Percentiles rank a stretch among this genome's conserved stretches.
phyloP scores from a whole-genome alignment of 2,888 invertebrate species.

The Megamerina dolium region DNA sequence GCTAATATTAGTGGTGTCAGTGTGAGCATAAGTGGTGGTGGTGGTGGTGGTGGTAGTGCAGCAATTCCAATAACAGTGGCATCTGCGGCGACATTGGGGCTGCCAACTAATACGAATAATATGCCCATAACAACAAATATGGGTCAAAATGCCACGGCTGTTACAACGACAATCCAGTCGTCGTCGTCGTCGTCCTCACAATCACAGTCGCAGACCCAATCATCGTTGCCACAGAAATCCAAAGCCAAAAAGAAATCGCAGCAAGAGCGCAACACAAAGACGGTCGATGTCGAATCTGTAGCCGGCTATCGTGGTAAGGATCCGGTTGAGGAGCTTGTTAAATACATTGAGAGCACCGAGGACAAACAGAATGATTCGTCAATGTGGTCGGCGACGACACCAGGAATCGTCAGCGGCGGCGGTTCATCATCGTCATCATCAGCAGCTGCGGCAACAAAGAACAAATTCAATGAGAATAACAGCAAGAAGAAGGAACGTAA shows the following conservation, averaged over 20 bases:
- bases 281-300: conserved; percentile 55
- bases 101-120: no score
- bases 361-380: no score
- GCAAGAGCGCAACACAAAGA: conserved; percentile 52
- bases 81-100: no score
- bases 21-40: conserved; percentile 6
- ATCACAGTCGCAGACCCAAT: conserved; percentile 56
- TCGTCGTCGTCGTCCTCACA: conserved; percentile 51
- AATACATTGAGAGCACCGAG: conserved; percentile 65
- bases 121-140: conserved; percentile 21
- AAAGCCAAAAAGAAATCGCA: conserved; percentile 54
- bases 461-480: conserved; percentile 22
- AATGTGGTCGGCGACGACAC: no score
- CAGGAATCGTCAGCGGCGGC: conserved; percentile 14
- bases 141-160: conserved; percentile 48
- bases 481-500: conserved; percentile 49
- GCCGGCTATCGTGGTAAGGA: conserved; percentile 75
- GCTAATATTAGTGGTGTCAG: conserved; percentile 5
- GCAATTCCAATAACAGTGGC: conserved; percentile 14
- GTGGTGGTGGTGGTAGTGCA: conserved; percentile 12
- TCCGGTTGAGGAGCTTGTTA: conserved; percentile 69
- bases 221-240: no score
- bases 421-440: no score
- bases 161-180: conserved; percentile 50
- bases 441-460: no score